Conservation (phyloP, 2,888 invertebrate genomes). For the Megamerina dolium region DNA sequence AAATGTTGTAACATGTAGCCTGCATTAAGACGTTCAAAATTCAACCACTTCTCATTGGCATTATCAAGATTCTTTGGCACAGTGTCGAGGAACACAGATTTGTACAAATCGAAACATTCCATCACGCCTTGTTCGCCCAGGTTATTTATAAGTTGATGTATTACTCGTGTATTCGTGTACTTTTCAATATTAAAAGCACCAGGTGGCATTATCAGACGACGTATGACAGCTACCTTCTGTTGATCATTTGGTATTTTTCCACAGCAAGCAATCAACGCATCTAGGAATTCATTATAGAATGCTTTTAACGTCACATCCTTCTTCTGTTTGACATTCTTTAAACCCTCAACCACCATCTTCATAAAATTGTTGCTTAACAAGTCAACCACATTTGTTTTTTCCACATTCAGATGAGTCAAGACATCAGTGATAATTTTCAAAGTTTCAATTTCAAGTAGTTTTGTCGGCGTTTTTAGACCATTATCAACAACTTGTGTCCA, state of each 20-base stretch:
- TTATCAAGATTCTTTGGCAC: conserved; percentile 49
- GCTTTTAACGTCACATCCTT: conserved; percentile 39
- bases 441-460: conserved; percentile 57
- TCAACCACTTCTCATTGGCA: conserved; percentile 56
- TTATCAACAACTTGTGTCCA: conserved; percentile 54
- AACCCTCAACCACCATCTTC: conserved; percentile 58
- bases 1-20: conserved; percentile 54
- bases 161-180: conserved; percentile 59
- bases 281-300: conserved; percentile 45
- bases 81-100: conserved; percentile 56
- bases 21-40: conserved; percentile 63
- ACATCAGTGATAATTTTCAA: conserved; percentile 57
- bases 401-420: conserved; percentile 39
- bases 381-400: conserved; percentile 51
- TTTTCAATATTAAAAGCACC: conserved; percentile 71
- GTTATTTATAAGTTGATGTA: conserved; percentile 59
- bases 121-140: conserved; percentile 59
- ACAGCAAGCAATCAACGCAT: conserved; percentile 54
- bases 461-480: conserved; percentile 52
- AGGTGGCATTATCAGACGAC: conserved; percentile 61
- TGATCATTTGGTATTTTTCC: conserved; percentile 52
- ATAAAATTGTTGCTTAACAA: conserved; percentile 62
- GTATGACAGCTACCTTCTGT: conserved; percentile 56
- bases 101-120: conserved; percentile 58
- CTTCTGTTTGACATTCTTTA: conserved; percentile 50